Evolutionary conservation across 2,888 invertebrate species (phyloP).

Genomic region (Sarcophaga variegata): DNA sequence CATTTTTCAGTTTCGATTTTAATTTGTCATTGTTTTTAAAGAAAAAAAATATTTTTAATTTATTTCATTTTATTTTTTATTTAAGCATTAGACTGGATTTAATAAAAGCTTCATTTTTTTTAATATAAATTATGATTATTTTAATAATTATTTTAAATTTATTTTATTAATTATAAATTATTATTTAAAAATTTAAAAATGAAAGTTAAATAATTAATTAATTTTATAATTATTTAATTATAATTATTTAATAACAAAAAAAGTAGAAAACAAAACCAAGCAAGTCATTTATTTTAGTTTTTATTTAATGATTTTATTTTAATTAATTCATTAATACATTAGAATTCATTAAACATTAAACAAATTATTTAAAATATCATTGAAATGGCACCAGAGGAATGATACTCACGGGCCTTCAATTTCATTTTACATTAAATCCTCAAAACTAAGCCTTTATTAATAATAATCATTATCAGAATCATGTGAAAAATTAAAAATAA

Average conservation of each 20-base stretch:
- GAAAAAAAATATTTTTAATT: slow-evolving; percentile 59
- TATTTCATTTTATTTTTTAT: slow-evolving; percentile 41
- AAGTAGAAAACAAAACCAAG: slow-evolving; percentile 20
- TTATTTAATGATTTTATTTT: slow-evolving; percentile 17
- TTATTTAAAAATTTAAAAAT: neutral
- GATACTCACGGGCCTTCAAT: too few species aligned
- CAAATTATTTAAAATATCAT: slow-evolving; percentile 8
- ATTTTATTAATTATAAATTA: slow-evolving; percentile 35
- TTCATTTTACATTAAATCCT: too few species aligned
- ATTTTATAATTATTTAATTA: slow-evolving; percentile 23
- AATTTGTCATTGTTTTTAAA: slow-evolving; percentile 10
- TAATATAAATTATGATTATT: slow-evolving; percentile 36
- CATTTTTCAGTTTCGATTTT: neutral
- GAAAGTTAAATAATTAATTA: neutral
- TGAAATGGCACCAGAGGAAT: too few species aligned
- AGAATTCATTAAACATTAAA: slow-evolving; percentile 38
- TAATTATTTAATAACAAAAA: slow-evolving; percentile 24
- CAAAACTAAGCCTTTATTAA: too few species aligned
- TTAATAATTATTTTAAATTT: slow-evolving; percentile 42
- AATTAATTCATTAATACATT: slow-evolving; percentile 49
- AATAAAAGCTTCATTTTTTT: slow-evolving; percentile 61
- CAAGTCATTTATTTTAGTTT: slow-evolving; percentile 63
- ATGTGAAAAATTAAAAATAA: neutral
- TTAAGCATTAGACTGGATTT: slow-evolving; percentile 61
- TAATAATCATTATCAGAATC: too few species aligned